phyloP scores from a whole-genome alignment of 2,113 vertebrate species.

The Prunella fulvescens region DNA sequence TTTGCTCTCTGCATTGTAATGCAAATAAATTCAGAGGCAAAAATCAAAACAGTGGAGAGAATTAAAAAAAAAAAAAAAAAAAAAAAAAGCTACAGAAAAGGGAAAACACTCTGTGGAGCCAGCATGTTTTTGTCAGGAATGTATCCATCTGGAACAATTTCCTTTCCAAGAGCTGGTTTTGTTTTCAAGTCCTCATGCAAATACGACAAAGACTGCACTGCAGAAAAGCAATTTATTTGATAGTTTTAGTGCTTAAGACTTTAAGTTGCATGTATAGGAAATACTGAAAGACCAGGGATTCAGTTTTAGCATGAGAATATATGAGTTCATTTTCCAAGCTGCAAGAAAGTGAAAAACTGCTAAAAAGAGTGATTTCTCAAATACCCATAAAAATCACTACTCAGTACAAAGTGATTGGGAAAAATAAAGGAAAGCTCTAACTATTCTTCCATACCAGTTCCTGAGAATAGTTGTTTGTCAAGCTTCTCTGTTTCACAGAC shows the following conservation, averaged over 20 bases:
- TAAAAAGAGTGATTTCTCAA: neutral
- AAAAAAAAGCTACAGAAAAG: neutral
- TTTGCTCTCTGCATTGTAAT: neutral
- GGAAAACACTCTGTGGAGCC: neutral
- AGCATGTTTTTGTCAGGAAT: neutral
- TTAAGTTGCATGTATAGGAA: neutral
- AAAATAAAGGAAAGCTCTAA: neutral
- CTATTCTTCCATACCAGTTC: neutral
- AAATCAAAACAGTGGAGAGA: neutral
- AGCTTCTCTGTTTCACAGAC: neutral
- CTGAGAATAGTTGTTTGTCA: neutral
- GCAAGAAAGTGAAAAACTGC: neutral
- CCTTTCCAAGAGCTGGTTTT: neutral
- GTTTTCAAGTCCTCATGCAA: neutral
- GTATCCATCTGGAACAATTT: constrained; percentile 3
- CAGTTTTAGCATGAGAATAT: neutral
- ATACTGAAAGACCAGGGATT: neutral
- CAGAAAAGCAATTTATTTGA: neutral
- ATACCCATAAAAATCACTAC: neutral
- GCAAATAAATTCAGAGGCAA: neutral
- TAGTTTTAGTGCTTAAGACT: neutral
- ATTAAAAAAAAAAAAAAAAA: too few species aligned
- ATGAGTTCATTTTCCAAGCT: neutral
- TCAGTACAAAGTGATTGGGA: neutral
- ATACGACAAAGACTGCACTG: neutral